phyloP scores from a whole-genome alignment of 2,113 vertebrate genomes.

The Polypterus senegalus region DNA sequence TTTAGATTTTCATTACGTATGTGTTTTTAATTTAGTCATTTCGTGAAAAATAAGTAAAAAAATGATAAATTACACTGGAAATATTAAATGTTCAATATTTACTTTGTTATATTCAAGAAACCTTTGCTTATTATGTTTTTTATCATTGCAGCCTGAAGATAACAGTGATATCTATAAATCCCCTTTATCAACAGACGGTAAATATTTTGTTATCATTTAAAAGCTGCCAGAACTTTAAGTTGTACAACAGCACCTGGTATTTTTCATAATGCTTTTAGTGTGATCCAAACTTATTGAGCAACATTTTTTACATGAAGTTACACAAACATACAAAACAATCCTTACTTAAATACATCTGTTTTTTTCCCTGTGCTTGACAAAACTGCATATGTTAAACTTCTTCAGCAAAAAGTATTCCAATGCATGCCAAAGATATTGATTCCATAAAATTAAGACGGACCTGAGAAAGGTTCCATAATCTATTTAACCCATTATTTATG shows the following conservation, averaged over 20 bases:
- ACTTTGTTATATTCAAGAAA: neutral
- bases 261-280: neutral
- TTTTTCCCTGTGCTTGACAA: neutral
- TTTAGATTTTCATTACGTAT: neutral
- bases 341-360: neutral
- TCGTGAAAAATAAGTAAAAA: neutral
- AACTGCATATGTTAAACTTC: too few relatives aligned
- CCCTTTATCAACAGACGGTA: conserved; percentile 45
- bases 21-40: neutral
- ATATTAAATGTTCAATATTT: neutral
- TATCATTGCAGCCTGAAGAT: conserved; percentile 50
- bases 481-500: neutral
- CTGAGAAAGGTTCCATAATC: neutral
- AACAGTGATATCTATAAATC: conserved; percentile 39
- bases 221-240: neutral
- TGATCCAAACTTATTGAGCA: neutral
- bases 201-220: neutral
- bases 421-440: neutral
- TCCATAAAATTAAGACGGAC: neutral
- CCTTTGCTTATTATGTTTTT: conserved; percentile 8
- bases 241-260: neutral
- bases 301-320: neutral
- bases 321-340: neutral
- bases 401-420: too few relatives aligned
- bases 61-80: neutral